Conservation (phyloP, 2,797 vertebrate genomes). For the Pipistrellus pipistrellus region DNA sequence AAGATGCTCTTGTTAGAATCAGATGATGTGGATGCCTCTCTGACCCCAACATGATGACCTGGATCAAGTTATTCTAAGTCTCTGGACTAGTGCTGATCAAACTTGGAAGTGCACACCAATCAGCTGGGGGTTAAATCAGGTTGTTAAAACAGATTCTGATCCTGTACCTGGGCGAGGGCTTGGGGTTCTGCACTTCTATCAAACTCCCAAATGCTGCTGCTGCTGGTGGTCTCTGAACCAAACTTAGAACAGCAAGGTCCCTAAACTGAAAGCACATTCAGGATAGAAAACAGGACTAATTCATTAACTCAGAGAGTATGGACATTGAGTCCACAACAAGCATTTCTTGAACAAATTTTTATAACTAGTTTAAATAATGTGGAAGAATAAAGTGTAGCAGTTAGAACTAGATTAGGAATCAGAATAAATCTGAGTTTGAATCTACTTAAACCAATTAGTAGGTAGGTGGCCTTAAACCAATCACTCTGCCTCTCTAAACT, state of each 20-base stretch:
- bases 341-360: not conserved
- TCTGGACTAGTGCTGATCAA: not conserved
- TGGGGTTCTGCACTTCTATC: not conserved
- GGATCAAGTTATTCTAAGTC: not conserved
- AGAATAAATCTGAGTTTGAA: not conserved
- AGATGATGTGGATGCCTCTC: not conserved
- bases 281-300: conserved; percentile 2
- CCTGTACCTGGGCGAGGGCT: not conserved
- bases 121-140: not conserved
- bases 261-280: conserved; percentile 1
- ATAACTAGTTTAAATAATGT: not conserved
- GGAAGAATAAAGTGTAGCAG: not conserved
- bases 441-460: not conserved
- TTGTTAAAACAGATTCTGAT: not conserved
- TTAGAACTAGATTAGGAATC: not conserved
- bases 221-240: not conserved
- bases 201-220: not conserved
- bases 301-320: not conserved
- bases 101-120: not conserved
- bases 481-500: not conserved
- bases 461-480: not conserved
- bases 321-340: not conserved
- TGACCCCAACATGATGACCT: not conserved
- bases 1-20: not conserved
- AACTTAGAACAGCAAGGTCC: not conserved